Evolutionary conservation across 2,888 invertebrate genomes (phyloP), one percentile per base, ranked within the genome.

Genomic region (Cheiracanthium punctorium): DNA sequence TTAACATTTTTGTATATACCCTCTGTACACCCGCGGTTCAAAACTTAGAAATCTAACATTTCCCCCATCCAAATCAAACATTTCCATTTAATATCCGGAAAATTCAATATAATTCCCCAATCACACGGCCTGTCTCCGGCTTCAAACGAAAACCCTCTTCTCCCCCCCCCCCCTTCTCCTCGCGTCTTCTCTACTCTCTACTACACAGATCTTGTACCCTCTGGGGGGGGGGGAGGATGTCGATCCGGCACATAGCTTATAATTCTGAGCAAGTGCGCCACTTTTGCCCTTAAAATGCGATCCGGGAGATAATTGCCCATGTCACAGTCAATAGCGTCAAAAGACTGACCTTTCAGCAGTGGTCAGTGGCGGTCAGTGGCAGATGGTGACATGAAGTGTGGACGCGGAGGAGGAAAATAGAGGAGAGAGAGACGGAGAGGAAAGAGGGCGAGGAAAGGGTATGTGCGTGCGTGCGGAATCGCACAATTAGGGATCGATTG

Each of bases 331-430:
- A 80, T 79, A 72, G 84, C 79, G 41, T 37, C 48, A 28, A 79
- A 79, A 82, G 82, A 82, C 82, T 84, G 84, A 84, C 84, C 84
- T 84, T 84, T 85, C 79, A 52, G 84, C 33, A 28, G 33, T 37
- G 32, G 69, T 69, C 69, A 69, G 70, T 58, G 30, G 41, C 43
- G 65, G 33, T 24, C 33, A n/a, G 33, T 20, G 33, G 20, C 33
- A 33, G 37, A 69, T 69, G 69, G 24, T 24, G 58, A 58, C 20
- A 58, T 58, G 24, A 24, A 24, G 58, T 58, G 58, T 58, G 58
- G 58, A 58, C 2, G 24, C 24, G 24, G 58, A 12, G 58, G 4
- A 17, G 2, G 12, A 58, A 58, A 7, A 48, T 7, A 48, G 48
- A n/a, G 17, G 24, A 58, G 58, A n/a, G n/a, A n/a, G n/a, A n/a